Evolutionary conservation across 37 sponge, comb jelly and placozoan species (phyloP), one percentile per base, ranked within the genome.

Genomic region (Halisarca cf. caerulea): DNA sequence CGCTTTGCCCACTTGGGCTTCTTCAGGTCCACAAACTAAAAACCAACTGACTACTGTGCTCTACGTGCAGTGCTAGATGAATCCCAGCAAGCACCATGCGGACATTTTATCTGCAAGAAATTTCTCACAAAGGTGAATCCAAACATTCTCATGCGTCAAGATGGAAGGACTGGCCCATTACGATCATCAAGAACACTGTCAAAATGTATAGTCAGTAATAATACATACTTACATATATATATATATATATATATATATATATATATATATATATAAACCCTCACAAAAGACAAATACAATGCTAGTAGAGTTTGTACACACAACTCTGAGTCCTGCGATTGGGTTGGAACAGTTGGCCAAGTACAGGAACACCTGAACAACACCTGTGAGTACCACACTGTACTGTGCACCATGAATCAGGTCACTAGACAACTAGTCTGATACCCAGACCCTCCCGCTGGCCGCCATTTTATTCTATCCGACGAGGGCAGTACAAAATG

Each of bases 51-150:
- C n/a, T n/a, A n/a, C n/a, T n/a, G n/a, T n/a, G n/a, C 24, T 24
- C 41, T 42, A 5, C 11, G 41, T 3, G 77, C 38, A 7, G 25
- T 74, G n/a, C 11, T 74, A 14, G 77, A 74, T 40, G 43, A 74
- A 2, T 20, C 77, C 44, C 45, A 74, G 2, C 77, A 74, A 37
- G 41, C 77, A 21, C 45, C 77, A 2, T 74, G 77, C 24, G 77
- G 77, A 2, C 77, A 74, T 25, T 25, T 74, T 17, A 23, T 74
- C 42, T 74, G 77, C 24, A 74, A 74, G 45, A 41, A 74, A 44
- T 74, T 42, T 44, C 51, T 47, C n/a, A n/a, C n/a, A n/a, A n/a
- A n/a, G n/a, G n/a, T n/a, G 51, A 47, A 47, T 11, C 51, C 6
- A 47, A 47, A 6, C 51, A 47, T 14, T 47, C n/a, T n/a, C n/a